These are phyloP conservation scores for Melospiza melodia DNA, from an alignment of 2,113 vertebrate genomes.

Conservation along the genomic window DNA sequence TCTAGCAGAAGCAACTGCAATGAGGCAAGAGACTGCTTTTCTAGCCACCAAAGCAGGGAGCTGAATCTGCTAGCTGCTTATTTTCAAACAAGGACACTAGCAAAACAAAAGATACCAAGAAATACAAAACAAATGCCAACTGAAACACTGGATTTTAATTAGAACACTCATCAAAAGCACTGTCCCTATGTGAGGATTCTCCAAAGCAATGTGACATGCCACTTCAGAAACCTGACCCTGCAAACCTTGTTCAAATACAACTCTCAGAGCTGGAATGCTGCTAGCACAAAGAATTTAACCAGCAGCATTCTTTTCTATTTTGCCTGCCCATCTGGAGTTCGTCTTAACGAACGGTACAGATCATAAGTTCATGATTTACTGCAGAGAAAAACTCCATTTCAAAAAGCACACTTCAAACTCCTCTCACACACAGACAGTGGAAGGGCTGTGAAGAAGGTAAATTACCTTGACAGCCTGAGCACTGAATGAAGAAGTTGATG, in stretches of 20 bases:
- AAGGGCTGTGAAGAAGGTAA: neutral
- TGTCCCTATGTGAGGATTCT: neutral
- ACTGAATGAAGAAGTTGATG: slow-evolving; percentile 93
- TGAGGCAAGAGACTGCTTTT: neutral
- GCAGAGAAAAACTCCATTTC: neutral
- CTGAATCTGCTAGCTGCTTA: neutral
- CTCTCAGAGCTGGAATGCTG: neutral
- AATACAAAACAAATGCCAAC: neutral
- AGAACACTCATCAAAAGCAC: neutral
- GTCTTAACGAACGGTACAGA: neutral
- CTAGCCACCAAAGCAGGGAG: neutral
- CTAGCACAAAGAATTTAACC: neutral
- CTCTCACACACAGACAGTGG: neutral
- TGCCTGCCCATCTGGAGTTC: neutral
- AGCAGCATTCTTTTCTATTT: neutral
- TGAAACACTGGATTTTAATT: neutral
- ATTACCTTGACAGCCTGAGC: slow-evolving; percentile 89
- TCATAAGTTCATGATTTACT: neutral
- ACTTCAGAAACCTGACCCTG: neutral
- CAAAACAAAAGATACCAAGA: neutral
- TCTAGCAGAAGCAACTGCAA: neutral
- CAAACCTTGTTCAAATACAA: neutral
- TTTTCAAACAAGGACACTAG: neutral
- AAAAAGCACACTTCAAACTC: neutral
- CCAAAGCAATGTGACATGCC: neutral